These are phyloP conservation scores for Hemitrygon akajei DNA, from an alignment of 2,797 vertebrate genomes.

Conservation along the genomic window DNA sequence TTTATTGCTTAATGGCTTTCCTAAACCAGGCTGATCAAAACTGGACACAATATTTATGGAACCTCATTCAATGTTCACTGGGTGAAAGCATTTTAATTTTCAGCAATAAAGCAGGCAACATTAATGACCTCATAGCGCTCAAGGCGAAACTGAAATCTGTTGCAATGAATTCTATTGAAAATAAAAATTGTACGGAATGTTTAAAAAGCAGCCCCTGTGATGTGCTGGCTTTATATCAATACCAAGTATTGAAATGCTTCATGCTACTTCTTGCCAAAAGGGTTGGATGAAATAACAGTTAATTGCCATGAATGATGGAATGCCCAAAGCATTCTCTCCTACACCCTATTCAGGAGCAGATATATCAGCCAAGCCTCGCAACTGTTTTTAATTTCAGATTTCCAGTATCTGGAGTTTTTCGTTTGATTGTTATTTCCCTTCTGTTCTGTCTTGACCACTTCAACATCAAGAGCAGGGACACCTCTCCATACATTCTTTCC, in stretches of 20 bases:
- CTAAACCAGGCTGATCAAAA: too few relatives aligned
- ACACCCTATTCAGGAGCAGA: background rate
- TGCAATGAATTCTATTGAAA: background rate
- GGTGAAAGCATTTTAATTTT: background rate
- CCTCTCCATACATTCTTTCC: too few relatives aligned
- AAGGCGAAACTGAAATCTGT: too few relatives aligned
- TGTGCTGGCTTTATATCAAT: background rate
- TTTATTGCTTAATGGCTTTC: too few relatives aligned
- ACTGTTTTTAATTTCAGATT: too few relatives aligned
- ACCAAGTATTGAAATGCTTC: background rate
- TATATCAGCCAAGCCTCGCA: background rate
- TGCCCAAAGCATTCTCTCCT: background rate
- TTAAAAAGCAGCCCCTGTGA: background rate
- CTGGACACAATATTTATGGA: too few relatives aligned
- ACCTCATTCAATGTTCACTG: background rate
- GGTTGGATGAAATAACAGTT: background rate
- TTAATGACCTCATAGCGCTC: background rate
- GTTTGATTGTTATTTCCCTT: too few relatives aligned
- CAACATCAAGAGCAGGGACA: background rate
- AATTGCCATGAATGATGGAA: background rate
- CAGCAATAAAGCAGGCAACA: background rate
- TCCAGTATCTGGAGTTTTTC: too few relatives aligned
- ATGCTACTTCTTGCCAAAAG: too few relatives aligned
- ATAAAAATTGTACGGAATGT: background rate
- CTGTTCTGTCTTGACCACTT: background rate